Base-by-base conservation (phyloP, 2,113 vertebrate genomes). In the Aptenodytes forsteri region DNA sequence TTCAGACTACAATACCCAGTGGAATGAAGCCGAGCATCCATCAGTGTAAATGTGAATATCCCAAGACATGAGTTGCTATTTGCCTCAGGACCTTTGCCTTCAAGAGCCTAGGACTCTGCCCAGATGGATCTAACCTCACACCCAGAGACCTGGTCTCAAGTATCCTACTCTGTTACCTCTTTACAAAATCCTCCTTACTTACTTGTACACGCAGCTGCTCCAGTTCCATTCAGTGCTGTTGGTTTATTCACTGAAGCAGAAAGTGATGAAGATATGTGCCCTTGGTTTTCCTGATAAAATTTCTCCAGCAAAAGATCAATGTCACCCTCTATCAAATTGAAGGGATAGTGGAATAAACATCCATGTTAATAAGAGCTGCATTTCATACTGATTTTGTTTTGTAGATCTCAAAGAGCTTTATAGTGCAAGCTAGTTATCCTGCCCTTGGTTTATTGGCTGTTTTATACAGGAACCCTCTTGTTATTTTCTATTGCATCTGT, bases 271-370 rank as follows among this genome's bases (percentile, higher is more conserved):
- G 98, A 98, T 26, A 97, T 91, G 30, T 98, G 98, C 14, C 95
- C 98, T 97, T 97, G 98, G 72, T 97, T 98, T 95, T 99, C 99
- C 86, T 98, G 97, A 81, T 97, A 98, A 95, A 98, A 98, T 93
- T 98, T 98, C 87, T 99, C 99, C 97, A 99, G 98, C 92, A 99
- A 97, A 94, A 98, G 92, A 91, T 99, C 99, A 91, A 99, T 98
- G 93, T 99, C 99, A 52, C 99, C 99, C 62, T 99, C 99, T 99
- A 96, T 80, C 36, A 96, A 79, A 97, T 92, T 23, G 73, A 93
- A 97, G 49, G 42, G 59, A 85, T 5, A 94, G 32, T 59, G 40
- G 10, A 94, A 83, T 71, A 89, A 87, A 87, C 16, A 61, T 73
- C 19, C 59, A n/a, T 55, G 25, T 84, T 80, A 77, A 14, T 16